Base-by-base conservation (phyloP, 2,113 vertebrate species). In the Myotis davidii region DNA sequence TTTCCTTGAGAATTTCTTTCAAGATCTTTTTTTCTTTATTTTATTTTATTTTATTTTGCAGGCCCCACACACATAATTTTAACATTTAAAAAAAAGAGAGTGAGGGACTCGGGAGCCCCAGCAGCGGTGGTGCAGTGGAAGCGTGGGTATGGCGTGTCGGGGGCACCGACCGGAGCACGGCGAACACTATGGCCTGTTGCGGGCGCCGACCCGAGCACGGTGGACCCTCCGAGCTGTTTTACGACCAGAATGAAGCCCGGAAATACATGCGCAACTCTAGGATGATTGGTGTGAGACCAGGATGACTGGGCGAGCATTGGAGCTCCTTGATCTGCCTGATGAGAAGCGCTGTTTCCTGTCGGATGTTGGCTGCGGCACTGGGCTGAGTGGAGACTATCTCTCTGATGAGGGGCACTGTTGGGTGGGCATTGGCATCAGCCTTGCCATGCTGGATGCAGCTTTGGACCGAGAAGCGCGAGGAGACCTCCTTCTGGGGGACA, bases 281-380 rank as follows among this genome's bases (percentile, higher is more conserved):
- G 4, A 99, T 99, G 98, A 99, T 99, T 79, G 99, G 99, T 95
- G 98, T 99, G 94, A 99, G 98, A 99, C 98, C 0, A 99, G 99
- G 98, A 99, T 99, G 99, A 99, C 99, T 0, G 99, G 99, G 95
- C 98, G 99, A 61, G 99, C 99, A 0, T 97, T 99, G 67, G 99
- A 99, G 97, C 99, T 99, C 52, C n/a, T n/a, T n/a, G n/a, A n/a
- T n/a, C n/a, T n/a, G n/a, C n/a, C 98, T 99, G 98, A 99, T 56
- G 99, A 98, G 67, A 98, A 99, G 90, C 96, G 99, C 0, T 99
- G 99, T 96, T 99, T 98, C 67, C 98, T 99, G 8, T 94, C 99
- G 73, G 99, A 99, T n/a, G 98, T 99, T 20, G 99, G 99, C 88
- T 99, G 99, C 2, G 99, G 99, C 37, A 99, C 99, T 14, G 99